Conservation (phyloP, 2,113 vertebrate genomes). For the Sapajus apella region DNA sequence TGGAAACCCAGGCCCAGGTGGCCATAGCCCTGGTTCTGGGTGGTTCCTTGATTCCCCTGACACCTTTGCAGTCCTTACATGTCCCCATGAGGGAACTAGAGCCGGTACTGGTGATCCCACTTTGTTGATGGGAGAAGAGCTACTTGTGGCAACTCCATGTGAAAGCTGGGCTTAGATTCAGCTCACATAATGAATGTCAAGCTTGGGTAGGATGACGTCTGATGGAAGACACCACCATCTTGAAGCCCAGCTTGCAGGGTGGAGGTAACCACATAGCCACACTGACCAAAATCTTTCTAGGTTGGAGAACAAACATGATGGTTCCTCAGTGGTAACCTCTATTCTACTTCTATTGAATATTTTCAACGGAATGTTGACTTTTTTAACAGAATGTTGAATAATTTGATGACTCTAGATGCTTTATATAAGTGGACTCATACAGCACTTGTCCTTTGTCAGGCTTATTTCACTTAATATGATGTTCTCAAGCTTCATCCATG, state of each 20-base stretch:
- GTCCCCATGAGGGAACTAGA: not conserved
- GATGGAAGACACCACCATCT: not conserved
- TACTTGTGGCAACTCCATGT: rapidly evolving
- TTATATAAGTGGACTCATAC: rapidly evolving
- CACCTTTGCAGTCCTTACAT: not conserved
- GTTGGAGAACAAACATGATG: not conserved
- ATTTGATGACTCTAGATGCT: not conserved
- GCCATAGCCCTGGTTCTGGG: rapidly evolving
- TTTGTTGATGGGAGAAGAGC: not conserved
- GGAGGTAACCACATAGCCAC: rapidly evolving
- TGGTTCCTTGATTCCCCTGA: not conserved
- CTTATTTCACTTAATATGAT: not conserved
- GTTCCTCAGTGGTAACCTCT: not conserved
- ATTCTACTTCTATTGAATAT: not conserved
- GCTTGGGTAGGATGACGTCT: rapidly evolving
- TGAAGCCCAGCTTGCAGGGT: not conserved
- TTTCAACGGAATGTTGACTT: too few species aligned
- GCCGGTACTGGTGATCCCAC: not conserved
- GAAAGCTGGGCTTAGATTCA: not conserved
- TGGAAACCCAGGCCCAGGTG: not conserved
- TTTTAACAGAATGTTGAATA: not conserved
- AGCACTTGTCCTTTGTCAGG: not conserved
- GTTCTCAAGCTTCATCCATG: rapidly evolving
- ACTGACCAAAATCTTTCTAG: not conserved
- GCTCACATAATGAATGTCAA: rapidly evolving